Evolutionary conservation across 2,113 vertebrate species (phyloP), one percentile per base, ranked within the genome.

Genomic region (Mohoua ochrocephala): DNA sequence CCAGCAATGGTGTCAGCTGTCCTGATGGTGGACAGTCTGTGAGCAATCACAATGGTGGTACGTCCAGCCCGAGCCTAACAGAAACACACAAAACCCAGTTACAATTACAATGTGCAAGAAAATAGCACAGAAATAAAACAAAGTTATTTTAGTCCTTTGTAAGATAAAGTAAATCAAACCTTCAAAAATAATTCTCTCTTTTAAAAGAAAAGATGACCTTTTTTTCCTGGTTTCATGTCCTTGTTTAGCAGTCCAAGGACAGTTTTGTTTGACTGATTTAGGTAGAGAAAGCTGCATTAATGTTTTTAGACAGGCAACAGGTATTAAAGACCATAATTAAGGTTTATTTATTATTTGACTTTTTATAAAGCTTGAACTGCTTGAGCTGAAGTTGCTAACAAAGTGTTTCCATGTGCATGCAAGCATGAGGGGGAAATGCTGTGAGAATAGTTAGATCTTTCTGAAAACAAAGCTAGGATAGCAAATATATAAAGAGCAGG

Each of bases 1-100:
- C 96, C 97, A 67, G 97, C 98, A 64, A 98, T 98, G 30, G 98
- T 91, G 90, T 98, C 98, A 56, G 98, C 98, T 26, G 97, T 97
- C 52, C 96, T 97, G 89, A 98, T 96, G 24, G 98, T 98, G 7
- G 98, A 98, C 42, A 98, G 88, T 9, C 98, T 97, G 78, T 98
- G 98, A 82, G 98, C 98, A 84, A 98, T 98, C 84, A 98, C 97
- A 76, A 98, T 98, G 19, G 98, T 98, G n/a, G 98, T 98, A 23
- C 98, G 98, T 4, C 98, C 98, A 88, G 97, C 31, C 54, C 97
- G 97, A 78, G 98, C 98, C 98, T 98, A 82, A 39, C 21, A n/a
- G 35, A 39, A 87, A 68, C n/a, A 64, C 18, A 91, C 9, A 20
- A 67, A 78, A 47, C 33, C 3, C 50, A 44, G 24, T 37, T 27